phyloP scores from a whole-genome alignment of 2,797 vertebrate genomes.

The Myotis myotis region DNA sequence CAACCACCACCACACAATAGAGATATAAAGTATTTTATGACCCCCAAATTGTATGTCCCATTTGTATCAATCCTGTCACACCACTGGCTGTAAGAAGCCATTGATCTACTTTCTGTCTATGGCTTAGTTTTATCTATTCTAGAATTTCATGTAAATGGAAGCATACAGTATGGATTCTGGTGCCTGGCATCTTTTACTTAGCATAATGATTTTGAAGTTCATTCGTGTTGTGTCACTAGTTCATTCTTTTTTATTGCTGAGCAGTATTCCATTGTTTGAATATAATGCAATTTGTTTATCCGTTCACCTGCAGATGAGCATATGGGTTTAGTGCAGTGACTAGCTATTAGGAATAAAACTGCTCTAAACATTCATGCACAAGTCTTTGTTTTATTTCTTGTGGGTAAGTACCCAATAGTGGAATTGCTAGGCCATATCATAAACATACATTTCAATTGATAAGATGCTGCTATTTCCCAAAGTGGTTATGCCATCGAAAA shows the following conservation, averaged over 20 bases:
- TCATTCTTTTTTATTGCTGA: background rate
- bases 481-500: background rate
- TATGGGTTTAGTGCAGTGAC: background rate
- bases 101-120: background rate
- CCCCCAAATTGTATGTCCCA: background rate
- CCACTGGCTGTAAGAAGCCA: background rate
- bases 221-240: background rate
- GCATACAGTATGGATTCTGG: background rate
- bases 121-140: background rate
- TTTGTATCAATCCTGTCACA: background rate
- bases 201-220: background rate
- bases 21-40: background rate
- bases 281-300: background rate
- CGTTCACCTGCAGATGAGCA: background rate
- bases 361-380: background rate
- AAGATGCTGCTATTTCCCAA: background rate
- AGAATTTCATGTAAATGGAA: background rate
- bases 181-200: background rate
- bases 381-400: constrained; percentile 19
- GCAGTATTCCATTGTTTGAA: background rate
- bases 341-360: background rate
- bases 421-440: background rate
- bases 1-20: background rate
- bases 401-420: background rate
- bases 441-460: background rate